phyloP scores from a whole-genome alignment of 2,888 invertebrate genomes.

The Chrysodeixis includens region DNA sequence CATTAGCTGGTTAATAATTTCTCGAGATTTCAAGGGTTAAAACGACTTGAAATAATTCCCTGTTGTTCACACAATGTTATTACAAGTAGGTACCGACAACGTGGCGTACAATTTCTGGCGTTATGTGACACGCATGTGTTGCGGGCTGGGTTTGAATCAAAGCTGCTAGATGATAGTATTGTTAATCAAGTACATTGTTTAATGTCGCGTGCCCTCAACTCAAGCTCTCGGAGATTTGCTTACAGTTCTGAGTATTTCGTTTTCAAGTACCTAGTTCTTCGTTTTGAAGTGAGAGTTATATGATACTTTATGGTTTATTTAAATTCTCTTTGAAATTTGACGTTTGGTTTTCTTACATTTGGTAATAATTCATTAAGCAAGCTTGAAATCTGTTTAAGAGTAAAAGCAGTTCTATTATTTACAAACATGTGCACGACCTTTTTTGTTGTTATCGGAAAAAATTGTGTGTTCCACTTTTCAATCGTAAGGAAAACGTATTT shows the following conservation, averaged over 20 bases:
- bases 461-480: too few relatives aligned
- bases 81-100: constrained; percentile 17
- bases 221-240: constrained; percentile 32
- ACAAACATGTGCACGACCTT: too few relatives aligned
- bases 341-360: not conserved
- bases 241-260: constrained; percentile 15
- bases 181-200: constrained; percentile 60
- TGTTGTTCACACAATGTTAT: constrained; percentile 38
- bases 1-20: not conserved
- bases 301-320: not conserved
- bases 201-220: constrained; percentile 35
- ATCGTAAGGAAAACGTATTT: too few relatives aligned
- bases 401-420: too few relatives aligned
- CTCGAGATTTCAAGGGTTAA: constrained; percentile 15
- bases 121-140: constrained; percentile 46
- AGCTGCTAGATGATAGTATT: constrained; percentile 44
- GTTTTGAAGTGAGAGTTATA: not conserved
- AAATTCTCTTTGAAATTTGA: not conserved
- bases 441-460: too few relatives aligned
- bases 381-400: too few relatives aligned
- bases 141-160: constrained; percentile 43
- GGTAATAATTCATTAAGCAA: too few relatives aligned
- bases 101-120: constrained; percentile 25
- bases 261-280: constrained; percentile 6
- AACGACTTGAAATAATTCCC: constrained; percentile 17